Conservation (phyloP, 2,888 invertebrate genomes). For the Epirrhoe alternata region DNA sequence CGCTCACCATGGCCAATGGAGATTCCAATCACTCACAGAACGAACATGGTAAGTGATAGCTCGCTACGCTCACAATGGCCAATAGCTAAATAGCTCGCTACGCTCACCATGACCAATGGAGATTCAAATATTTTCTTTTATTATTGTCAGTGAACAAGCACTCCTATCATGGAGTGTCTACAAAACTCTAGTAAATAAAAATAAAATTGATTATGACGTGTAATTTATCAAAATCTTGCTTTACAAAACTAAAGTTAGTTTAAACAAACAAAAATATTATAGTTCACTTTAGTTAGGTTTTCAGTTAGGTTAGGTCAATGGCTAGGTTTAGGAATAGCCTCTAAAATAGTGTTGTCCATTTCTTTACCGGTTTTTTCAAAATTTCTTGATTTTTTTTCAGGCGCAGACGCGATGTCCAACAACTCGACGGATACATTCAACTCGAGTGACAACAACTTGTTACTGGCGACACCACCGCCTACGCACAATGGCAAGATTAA, state of each 20-base stretch:
- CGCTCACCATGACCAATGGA: slow-evolving; percentile 72
- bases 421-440: slow-evolving; percentile 77
- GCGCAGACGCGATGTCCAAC: slow-evolving; percentile 70
- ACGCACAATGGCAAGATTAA: slow-evolving; percentile 70
- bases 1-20: slow-evolving; percentile 72
- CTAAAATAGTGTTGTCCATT: slow-evolving; percentile 20
- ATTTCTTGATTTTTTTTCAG: slow-evolving; percentile 46
- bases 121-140: slow-evolving; percentile 66
- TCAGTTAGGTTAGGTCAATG: too few species aligned
- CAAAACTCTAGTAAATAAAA: too few species aligned
- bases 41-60: slow-evolving; percentile 27
- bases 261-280: too few species aligned
- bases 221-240: too few species aligned
- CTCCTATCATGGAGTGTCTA: too few species aligned
- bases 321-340: too few species aligned
- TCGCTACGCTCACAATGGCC: too few species aligned
- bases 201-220: too few species aligned
- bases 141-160: slow-evolving; percentile 24
- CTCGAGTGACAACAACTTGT: slow-evolving; percentile 71
- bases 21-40: slow-evolving; percentile 53
- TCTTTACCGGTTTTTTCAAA: slow-evolving; percentile 19
- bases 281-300: too few species aligned
- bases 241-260: too few species aligned
- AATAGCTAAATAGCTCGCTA: slow-evolving; percentile 69
- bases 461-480: slow-evolving; percentile 74